These are phyloP conservation scores for Channa argus DNA, from an alignment of 2,113 vertebrate genomes.

Conservation along the genomic window DNA sequence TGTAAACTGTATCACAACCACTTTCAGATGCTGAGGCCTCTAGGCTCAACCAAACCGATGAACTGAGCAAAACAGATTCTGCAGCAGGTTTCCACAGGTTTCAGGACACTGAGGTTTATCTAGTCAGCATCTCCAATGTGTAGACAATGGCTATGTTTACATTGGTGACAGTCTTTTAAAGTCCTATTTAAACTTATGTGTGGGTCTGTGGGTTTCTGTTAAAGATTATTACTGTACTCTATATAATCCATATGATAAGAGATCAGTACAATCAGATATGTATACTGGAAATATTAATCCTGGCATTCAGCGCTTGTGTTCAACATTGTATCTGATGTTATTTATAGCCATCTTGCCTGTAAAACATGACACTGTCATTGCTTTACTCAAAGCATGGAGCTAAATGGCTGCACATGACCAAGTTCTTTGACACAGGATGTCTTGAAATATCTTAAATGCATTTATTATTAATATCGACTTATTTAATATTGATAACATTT, in stretches of 20 bases:
- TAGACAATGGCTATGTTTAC: slow-evolving; percentile 22
- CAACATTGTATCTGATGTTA: slow-evolving; percentile 44
- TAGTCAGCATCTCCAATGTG: slow-evolving; percentile 14
- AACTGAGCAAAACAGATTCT: slow-evolving; percentile 29
- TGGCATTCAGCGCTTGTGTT: slow-evolving; percentile 10
- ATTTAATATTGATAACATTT: no score
- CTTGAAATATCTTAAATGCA: background rate
- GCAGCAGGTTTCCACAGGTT: slow-evolving; percentile 19
- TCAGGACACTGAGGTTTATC: slow-evolving; percentile 15
- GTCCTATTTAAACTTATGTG: background rate
- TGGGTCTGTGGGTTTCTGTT: background rate
- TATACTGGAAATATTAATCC: slow-evolving; percentile 20
- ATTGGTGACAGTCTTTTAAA: background rate
- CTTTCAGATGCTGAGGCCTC: slow-evolving; percentile 17
- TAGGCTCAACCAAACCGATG: slow-evolving; percentile 39
- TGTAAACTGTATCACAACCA: slow-evolving; percentile 23
- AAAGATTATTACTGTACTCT: no score
- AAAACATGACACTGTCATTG: slow-evolving; percentile 37
- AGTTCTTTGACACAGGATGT: background rate
- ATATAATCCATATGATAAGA: no score
- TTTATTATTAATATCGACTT: no score
- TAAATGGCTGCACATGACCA: no score
- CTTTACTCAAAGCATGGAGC: slow-evolving; percentile 25
- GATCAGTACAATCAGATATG: slow-evolving; percentile 8
- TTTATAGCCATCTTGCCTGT: slow-evolving; percentile 53